Evolutionary conservation across 2,113 vertebrate species (phyloP), one percentile per base, ranked within the genome.

Genomic region (Peucedramus taeniatus): DNA sequence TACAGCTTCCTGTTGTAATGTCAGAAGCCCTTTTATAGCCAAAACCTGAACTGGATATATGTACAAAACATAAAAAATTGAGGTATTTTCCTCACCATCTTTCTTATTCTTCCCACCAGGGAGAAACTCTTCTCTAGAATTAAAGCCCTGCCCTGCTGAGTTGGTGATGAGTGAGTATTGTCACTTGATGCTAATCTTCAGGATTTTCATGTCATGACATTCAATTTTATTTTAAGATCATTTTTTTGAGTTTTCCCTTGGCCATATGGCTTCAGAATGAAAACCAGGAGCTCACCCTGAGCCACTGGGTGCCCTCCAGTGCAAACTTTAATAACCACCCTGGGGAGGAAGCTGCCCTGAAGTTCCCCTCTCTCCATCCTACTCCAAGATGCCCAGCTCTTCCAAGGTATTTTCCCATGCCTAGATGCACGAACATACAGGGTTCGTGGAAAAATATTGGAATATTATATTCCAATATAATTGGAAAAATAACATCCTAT

Each of bases 271-370:
- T 65, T 60, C 51, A 22, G 23, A 17, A 6, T 15, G 22, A 40
- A 54, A 64, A 50, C 37, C 44, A n/a, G 1, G 30, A 50, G 39
- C 19, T 60, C 60, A 21, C 4, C 17, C 24, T 13, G 33, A 87
- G 33, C 59, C 33, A 18, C 39, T 1, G 0, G 6, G 23, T 61
- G 26, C 14, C 40, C 42, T 59, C 74, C 3, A 0, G 33, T 2
- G 9, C 1, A 33, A 47, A 35, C 9, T 10, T 26, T 10, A 6
- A 5, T 2, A 16, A 42, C 1, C 10, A n/a, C 1, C 11, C 21
- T 2, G 0, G 1, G 11, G 1, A 50, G 60, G 49, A 77, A 53
- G 51, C 26, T 72, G 44, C 31, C 19, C 49, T 51, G 40, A 7
- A 19, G 33, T 10, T 75, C 30, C 33, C 44, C 13, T 44, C 19